phyloP scores from a whole-genome alignment of 2,113 vertebrate genomes.

The Hippocampus zosterae region DNA sequence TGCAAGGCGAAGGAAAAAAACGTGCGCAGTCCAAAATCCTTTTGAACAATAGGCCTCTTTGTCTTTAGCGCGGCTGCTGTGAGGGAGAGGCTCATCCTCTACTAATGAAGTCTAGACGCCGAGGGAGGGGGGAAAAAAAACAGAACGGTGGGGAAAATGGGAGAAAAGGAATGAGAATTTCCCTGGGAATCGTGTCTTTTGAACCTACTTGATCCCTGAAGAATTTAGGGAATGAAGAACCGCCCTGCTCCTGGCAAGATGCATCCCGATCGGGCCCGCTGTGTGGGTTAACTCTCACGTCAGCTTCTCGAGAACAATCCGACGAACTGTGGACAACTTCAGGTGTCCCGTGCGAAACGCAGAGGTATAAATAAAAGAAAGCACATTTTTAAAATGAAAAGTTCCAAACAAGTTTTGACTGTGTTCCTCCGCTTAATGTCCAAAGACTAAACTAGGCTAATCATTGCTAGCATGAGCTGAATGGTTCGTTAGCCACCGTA shows the following conservation, averaged over 20 bases:
- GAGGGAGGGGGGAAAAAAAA: neutral
- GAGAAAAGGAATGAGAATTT: neutral
- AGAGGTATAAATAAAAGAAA: neutral
- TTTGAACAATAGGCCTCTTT: slow-evolving; percentile 36
- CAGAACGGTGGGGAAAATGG: neutral
- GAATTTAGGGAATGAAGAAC: slow-evolving; percentile 39
- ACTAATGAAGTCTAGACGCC: neutral
- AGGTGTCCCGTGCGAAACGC: neutral
- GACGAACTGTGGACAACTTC: neutral
- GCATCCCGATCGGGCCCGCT: neutral
- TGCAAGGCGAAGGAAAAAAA: slow-evolving; percentile 13
- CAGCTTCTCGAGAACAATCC: neutral
- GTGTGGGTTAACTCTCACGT: neutral
- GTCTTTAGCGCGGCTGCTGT: slow-evolving; percentile 20
- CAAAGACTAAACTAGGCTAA: neutral
- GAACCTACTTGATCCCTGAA: slow-evolving; percentile 17
- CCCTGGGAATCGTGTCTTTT: neutral
- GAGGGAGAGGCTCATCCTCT: slow-evolving; percentile 3
- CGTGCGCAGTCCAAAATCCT: slow-evolving; percentile 30
- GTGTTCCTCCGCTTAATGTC: neutral
- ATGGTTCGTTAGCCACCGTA: neutral
- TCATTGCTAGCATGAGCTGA: neutral
- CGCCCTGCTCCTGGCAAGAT: slow-evolving; percentile 1
- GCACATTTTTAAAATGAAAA: neutral
- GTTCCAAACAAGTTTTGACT: neutral